Base-by-base conservation (phyloP, 2,888 invertebrate genomes). In the Caenorhabditis doughertyi region DNA sequence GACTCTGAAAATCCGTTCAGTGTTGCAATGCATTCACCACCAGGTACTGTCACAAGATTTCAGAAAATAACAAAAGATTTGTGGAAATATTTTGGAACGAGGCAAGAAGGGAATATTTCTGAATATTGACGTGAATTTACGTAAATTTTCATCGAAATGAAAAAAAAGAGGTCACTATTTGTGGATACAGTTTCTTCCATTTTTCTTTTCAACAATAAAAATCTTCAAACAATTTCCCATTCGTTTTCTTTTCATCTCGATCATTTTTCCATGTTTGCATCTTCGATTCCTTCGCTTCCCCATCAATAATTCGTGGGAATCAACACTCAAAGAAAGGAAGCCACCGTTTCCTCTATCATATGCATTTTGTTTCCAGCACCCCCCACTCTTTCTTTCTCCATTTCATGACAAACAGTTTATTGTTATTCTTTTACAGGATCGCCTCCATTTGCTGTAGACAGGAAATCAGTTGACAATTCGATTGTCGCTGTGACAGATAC, bases 1-100 rank as follows among this genome's bases (percentile, higher is more conserved):
- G 83, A 83, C 53, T 25, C 60, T 2, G 65, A 76, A 42, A 83
- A 83, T 53, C 83, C 83, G 16, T 83, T 83, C 44, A 83, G 76
- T 58, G 58, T 83, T 18, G 83, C 83, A 0, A 27, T 83, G 58
- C 79, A 79, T 47, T 83, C 83, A 11, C 83, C 83, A 3, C 80
- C 83, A 83, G 83, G 83, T 83, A 76, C 18, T 35, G 39, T 60
- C 5, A 9, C 53, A n/a, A 44, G 5, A n/a, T n/a, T n/a, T n/a
- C n/a, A n/a, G n/a, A n/a, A n/a, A n/a, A n/a, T n/a, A n/a, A n/a
- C n/a, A n/a, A n/a, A n/a, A n/a, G n/a, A n/a, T n/a, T n/a, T n/a
- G n/a, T n/a, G n/a, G n/a, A n/a, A n/a, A n/a, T n/a, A n/a, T n/a
- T n/a, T n/a, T n/a, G n/a, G n/a, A n/a, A n/a, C n/a, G n/a, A n/a